Conservation (phyloP, 2,797 vertebrate genomes). For the Momotus momota region DNA sequence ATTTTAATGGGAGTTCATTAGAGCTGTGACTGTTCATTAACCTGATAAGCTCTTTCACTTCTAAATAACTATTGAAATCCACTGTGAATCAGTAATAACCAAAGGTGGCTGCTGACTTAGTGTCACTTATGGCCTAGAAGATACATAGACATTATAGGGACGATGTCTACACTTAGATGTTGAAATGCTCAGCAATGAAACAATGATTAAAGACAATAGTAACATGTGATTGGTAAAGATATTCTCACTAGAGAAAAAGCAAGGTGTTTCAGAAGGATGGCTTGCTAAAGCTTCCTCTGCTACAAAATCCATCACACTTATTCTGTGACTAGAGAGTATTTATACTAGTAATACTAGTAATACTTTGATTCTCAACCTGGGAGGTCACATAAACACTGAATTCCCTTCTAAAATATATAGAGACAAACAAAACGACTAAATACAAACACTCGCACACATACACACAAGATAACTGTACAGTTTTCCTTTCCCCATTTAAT, state of each 20-base stretch:
- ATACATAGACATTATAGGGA: background rate
- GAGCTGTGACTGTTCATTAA: background rate
- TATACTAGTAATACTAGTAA: too few species aligned
- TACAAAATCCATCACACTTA: background rate
- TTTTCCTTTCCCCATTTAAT: background rate
- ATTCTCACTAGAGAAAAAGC: background rate
- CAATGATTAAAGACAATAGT: background rate
- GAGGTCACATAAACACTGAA: background rate
- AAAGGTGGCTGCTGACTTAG: slow-evolving; percentile 29
- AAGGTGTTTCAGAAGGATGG: background rate
- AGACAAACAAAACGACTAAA: background rate
- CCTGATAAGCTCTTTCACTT: slow-evolving; percentile 6
- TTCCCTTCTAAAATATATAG: background rate
- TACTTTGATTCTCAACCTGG: background rate
- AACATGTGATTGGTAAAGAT: background rate
- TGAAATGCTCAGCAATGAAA: background rate
- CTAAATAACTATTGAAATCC: slow-evolving; percentile 14
- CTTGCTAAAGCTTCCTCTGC: background rate
- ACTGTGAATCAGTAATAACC: background rate
- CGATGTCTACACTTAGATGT: background rate
- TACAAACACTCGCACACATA: background rate
- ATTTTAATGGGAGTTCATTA: slow-evolving; percentile 10
- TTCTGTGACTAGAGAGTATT: background rate
- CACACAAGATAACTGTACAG: background rate
- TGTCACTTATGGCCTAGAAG: background rate